Evolutionary conservation across 1,140 invertebrate species (phyloP), one percentile per base, ranked within the genome.

Genomic region (Tetraneura akinire): DNA sequence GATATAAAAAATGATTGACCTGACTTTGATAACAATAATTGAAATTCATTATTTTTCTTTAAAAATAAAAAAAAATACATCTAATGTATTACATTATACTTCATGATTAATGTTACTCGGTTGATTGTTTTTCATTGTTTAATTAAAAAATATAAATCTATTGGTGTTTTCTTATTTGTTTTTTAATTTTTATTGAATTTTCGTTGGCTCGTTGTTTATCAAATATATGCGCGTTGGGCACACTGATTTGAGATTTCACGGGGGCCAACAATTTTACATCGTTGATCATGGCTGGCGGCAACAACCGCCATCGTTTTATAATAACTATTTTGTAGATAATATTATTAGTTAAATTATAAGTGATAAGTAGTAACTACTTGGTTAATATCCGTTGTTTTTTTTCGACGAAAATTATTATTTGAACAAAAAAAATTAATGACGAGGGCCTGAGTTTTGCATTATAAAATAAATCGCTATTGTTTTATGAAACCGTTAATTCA

Each of bases 171-270:
- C 32, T 37, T 37, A 8, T 37, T 37, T 37, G 32, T 3, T 37
- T 37, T 37, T 37, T 37, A 57, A 26, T 9, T 37, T 37, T 37
- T 37, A 57, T 57, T 9, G 53, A 23, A 11, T 23, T 1, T 10
- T 10, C 45, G 10, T 47, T 14, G 51, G 1, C 45, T 10, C 45
- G 10, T 47, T 14, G 51, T 3, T 2, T 18, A 18, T 18, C 51
- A 53, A 53, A 53, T 13, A 6, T 47, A 47, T 14, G 53, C 45
- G 47, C 47, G 68, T 71, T 71, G 68, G 68, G 68, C 47, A 71
- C 68, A 71, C 68, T 71, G 68, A 32, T 49, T 71, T 71, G 14
- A 45, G 68, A 32, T 49, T 71, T 71, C 23, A 45, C 26, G 11
- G 21, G n/a, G 13, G 45, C 64, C n/a, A 23, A 68, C 64, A 66